Evolutionary conservation across 2,888 invertebrate genomes (phyloP), one percentile per base, ranked within the genome.

Genomic region (Pammene fasciana): DNA sequence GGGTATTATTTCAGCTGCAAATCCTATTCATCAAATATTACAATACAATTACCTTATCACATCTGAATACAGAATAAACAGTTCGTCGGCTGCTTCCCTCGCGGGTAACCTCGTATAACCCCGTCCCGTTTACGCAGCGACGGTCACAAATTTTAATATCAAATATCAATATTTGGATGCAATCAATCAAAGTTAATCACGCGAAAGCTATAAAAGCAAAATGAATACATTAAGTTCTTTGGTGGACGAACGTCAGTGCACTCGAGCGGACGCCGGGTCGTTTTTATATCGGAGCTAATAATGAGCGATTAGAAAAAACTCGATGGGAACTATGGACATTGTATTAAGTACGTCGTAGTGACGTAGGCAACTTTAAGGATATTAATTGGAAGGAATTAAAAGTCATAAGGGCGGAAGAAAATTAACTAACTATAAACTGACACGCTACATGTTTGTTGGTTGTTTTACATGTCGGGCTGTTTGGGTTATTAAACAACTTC

Each of bases 131-230:
- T 81, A 68, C 74, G 72, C 75, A 71, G 70, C 62, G 74, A 72
- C 78, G 76, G 77, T 80, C 79, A 76, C 81, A 79, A 82, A 79
- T 80, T 85, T 85, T 82, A 86, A 87, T 86, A 88, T 87, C 84
- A 86, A 87, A 89, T 86, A 89, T 90, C 89, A 91, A 91, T 91
- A 90, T 90, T 91, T 90, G 86, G 88, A 90, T 87, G 86, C 89
- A 86, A 91, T 92, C 90, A 90, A 92, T 92, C 91, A 92, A 89
- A 90, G 86, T 89, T 91, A 91, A 92, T 92, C 91, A 91, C 86
- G 90, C 87, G 91, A 90, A 90, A 90, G 90, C 89, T 88, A 90
- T 88, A 89, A 90, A 90, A 87, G 88, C 82, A 90, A 89, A 87
- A 88, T 90, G 90, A 90, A 92, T 91, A 89, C 84, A 89, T 90